Conservation (phyloP, 1,140 invertebrate genomes). For the Ips typographus region DNA sequence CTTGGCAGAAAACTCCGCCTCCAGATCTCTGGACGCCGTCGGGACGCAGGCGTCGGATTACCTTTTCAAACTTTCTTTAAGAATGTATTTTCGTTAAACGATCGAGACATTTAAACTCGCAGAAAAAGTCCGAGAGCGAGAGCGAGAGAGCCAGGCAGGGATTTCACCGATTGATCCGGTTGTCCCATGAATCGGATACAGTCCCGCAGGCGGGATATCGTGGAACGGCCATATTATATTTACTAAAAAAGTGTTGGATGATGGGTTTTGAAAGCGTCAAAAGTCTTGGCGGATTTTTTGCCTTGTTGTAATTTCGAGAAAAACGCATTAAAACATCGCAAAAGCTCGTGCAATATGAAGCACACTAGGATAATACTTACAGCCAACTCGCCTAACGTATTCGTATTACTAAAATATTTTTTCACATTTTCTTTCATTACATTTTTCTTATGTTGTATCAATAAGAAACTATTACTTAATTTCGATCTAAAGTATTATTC, state of each 20-base stretch:
- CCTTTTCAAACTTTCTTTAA: constrained; percentile 42
- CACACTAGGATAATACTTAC: no score
- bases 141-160: constrained; percentile 19
- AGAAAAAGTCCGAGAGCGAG: constrained; percentile 16
- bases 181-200: constrained; percentile 32
- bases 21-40: constrained; percentile 45
- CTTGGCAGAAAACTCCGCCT: constrained; percentile 46
- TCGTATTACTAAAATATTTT: no score
- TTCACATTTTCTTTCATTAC: no score
- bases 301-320: constrained; percentile 35
- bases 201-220: constrained; percentile 46
- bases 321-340: no score
- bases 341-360: no score
- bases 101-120: constrained; percentile 18
- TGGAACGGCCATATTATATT: constrained; percentile 41
- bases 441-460: no score
- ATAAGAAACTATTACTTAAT: no score
- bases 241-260: constrained; percentile 47
- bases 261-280: constrained; percentile 45
- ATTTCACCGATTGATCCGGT: constrained; percentile 37
- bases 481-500: no score
- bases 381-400: no score
- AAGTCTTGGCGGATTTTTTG: constrained; percentile 43
- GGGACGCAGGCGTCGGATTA: constrained; percentile 43
- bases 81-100: constrained; percentile 40